Evolutionary conservation across 2,113 vertebrate genomes (phyloP).

Genomic region (Motacilla alba): DNA sequence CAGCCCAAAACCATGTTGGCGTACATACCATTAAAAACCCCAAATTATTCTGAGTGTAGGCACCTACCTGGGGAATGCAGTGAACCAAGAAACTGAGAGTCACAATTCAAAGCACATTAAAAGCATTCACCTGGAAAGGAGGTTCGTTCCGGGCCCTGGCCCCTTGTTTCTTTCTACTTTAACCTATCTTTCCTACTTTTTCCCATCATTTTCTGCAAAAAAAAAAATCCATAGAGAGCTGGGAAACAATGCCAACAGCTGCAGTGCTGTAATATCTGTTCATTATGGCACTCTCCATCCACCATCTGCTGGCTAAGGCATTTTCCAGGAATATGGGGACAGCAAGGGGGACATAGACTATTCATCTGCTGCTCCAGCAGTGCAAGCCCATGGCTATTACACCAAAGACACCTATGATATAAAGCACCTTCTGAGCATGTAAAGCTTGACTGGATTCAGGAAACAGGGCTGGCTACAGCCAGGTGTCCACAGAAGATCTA

Average conservation of each 20-base stretch:
- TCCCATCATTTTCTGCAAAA: background rate
- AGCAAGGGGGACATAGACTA: background rate
- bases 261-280: background rate
- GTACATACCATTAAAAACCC: background rate
- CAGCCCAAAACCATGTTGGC: background rate
- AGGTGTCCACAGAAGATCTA: background rate
- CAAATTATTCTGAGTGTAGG: background rate
- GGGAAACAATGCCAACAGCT: background rate
- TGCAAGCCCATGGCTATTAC: background rate
- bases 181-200: background rate
- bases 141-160: background rate
- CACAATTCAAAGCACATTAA: background rate
- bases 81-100: background rate
- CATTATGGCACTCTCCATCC: background rate
- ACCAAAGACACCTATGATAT: background rate
- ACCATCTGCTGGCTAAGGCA: background rate
- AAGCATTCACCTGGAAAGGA: background rate
- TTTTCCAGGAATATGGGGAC: background rate
- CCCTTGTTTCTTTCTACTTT: background rate
- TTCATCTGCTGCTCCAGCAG: background rate
- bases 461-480: background rate
- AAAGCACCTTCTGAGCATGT: background rate
- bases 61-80: background rate
- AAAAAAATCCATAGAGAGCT: background rate
- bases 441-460: background rate